Base-by-base conservation (phyloP, 2,888 invertebrate genomes). In the Asteroscopus sphinx region DNA sequence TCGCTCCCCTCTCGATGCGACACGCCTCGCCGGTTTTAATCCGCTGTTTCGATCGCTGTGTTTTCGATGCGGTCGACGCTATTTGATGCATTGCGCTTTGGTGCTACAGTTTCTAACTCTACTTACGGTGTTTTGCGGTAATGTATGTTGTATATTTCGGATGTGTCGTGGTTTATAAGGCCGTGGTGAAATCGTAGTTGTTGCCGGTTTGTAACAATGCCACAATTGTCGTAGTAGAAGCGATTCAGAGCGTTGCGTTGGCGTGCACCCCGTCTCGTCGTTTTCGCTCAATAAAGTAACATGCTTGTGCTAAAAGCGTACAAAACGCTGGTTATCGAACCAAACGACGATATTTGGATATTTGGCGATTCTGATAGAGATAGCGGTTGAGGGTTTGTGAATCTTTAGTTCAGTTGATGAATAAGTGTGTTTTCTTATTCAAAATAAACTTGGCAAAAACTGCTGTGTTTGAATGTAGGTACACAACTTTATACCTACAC, bases 1-100 rank as follows among this genome's bases (percentile, higher is more conserved):
- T 80, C 85, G 88, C 89, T 87, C 85, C 84, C 86, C 84, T 83
- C 77, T 81, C 77, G 77, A 79, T 65, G 79, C 79, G 81, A 78
- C 74, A 81, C 82, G 82, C 82, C 80, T 80, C 80, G 76, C 45
- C 76, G 62, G 53, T 25, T 61, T 48, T 44, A 66, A 68, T 67
- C 77, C 76, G 71, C 75, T 75, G 16, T 66, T 68, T 73, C 12
- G 45, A 57, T 42, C 40, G 32, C 51, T 17, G 33, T 17, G 21
- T 41, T 53, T 26, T 11, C 39, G 11, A 13, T 5, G 5, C 30
- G n/a, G 13, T 9, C 15, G 15, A 9, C n/a, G 15, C n/a, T 53
- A 49, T 15, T 13, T 0, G 1, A 35, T 73, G 33, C 77, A 78
- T 64, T 69, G 70, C 79, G 42, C 16, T 15, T 32, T 9, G 6